These are phyloP conservation scores for Zaprionus bogoriensis DNA, from an alignment of 2,888 invertebrate species.

Conservation along the genomic window DNA sequence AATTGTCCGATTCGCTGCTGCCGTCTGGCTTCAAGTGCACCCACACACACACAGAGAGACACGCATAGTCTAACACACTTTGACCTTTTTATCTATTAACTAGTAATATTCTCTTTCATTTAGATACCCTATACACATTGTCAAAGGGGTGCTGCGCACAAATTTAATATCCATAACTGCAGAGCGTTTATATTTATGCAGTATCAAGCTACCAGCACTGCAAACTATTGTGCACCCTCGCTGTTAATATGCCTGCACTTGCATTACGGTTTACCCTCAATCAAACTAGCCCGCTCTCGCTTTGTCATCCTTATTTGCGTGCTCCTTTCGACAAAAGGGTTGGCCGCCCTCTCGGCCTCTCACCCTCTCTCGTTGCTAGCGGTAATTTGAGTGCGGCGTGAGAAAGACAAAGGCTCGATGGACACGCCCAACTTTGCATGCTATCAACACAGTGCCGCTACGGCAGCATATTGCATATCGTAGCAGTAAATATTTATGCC, in stretches of 20 bases:
- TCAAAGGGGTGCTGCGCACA: too few relatives aligned
- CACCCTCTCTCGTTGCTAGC: too few relatives aligned
- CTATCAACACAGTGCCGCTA: too few relatives aligned
- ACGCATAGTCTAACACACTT: background rate
- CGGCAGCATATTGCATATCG: too few relatives aligned
- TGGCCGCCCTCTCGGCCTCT: background rate
- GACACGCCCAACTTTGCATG: background rate
- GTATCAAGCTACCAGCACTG: too few relatives aligned
- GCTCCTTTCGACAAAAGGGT: background rate
- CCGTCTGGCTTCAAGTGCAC: constrained; percentile 18
- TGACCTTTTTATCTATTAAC: constrained; percentile 39
- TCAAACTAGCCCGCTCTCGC: background rate
- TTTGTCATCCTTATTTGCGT: background rate
- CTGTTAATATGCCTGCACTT: too few relatives aligned
- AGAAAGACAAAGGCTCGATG: constrained; percentile 13
- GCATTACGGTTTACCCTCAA: background rate
- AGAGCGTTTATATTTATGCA: too few relatives aligned
- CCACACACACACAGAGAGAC: background rate
- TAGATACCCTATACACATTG: background rate
- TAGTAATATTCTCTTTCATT: constrained; percentile 7
- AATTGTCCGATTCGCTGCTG: constrained; percentile 36
- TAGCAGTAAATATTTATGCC: background rate
- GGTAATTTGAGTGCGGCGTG: constrained; percentile 27
- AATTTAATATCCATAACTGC: too few relatives aligned
- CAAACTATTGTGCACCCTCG: too few relatives aligned